Evolutionary conservation across 2,797 vertebrate genomes (phyloP), one percentile per base, ranked within the genome.

Genomic region (Sebastes iracundus): DNA sequence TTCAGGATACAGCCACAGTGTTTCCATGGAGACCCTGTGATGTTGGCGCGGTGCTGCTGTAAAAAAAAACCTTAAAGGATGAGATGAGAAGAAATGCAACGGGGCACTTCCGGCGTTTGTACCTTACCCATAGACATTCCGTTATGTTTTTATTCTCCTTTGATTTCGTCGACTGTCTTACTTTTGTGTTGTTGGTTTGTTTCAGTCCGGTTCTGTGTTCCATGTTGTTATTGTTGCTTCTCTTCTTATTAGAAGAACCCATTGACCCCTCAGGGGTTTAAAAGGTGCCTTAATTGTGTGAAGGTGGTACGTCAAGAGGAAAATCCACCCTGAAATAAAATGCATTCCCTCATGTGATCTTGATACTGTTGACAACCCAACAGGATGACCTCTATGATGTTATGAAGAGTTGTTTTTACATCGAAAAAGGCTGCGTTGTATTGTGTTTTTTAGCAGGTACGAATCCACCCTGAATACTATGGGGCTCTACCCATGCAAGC

Each of bases 181-280:
- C 46, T 77, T 78, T 78, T 46, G 56, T 53, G 73, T 90, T 62
- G 75, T 74, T 52, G 62, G 35, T 81, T 81, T 59, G 77, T 73
- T 86, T 84, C 64, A 22, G 84, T 93, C 81, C 55, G 14, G 84
- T 86, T 93, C 75, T 82, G 75, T 92, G 88, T 90, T 94, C 79
- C 82, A 78, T 90, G 72, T 92, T 88, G 88, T 93, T 92, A 86
- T 90, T 83, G 86, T 93, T 89, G 90, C 83, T 93, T 96, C 94
- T 96, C 88, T 96, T 95, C 94, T 97, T 95, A 95, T 95, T 96
- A 94, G 95, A 97, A 96, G 95, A 95, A 95, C 91, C 85, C 88
- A 86, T 95, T 94, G 90, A 95, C 96, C 96, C 94, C 72, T 86
- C 75, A 85, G 89, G 92, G 94, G 90, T 94, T 95, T 94, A 93